Conservation (phyloP, 2,797 vertebrate genomes). For the Girardinus metallicus region DNA sequence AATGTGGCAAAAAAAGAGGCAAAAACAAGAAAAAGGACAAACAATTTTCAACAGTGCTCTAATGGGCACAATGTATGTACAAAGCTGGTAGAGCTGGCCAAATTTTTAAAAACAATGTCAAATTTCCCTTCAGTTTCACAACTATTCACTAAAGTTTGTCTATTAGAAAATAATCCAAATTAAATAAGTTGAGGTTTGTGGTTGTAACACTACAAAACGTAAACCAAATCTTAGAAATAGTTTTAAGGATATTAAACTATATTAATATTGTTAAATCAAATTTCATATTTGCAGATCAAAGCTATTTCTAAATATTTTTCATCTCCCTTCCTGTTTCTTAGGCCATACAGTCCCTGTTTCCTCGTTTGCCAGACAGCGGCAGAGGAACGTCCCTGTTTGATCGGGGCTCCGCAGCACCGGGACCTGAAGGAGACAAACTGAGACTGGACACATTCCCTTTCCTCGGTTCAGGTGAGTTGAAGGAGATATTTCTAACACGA, state of each 20-base stretch:
- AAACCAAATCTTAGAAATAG: background rate
- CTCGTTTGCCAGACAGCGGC: conserved; percentile 86
- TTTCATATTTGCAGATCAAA: conserved; percentile 4
- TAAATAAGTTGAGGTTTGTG: background rate
- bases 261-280: background rate
- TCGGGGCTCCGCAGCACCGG: conserved; percentile 74
- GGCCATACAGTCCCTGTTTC: conserved; percentile 91
- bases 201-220: background rate
- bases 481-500: background rate
- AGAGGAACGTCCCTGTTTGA: conserved; percentile 85
- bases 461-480: conserved; percentile 86
- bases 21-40: background rate
- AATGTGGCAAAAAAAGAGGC: background rate
- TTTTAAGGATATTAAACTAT: background rate
- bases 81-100: background rate
- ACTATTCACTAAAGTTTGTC: background rate
- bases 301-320: conserved; percentile 16
- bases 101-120: background rate
- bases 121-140: background rate
- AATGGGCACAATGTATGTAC: background rate
- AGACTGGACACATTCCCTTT: conserved; percentile 90
- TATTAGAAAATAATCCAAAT: background rate
- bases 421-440: conserved; percentile 88
- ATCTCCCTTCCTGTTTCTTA: conserved; percentile 50
- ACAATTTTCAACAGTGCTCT: background rate